Conservation (phyloP, 2,113 vertebrate species). For the Paracanthobrama guichenoti region DNA sequence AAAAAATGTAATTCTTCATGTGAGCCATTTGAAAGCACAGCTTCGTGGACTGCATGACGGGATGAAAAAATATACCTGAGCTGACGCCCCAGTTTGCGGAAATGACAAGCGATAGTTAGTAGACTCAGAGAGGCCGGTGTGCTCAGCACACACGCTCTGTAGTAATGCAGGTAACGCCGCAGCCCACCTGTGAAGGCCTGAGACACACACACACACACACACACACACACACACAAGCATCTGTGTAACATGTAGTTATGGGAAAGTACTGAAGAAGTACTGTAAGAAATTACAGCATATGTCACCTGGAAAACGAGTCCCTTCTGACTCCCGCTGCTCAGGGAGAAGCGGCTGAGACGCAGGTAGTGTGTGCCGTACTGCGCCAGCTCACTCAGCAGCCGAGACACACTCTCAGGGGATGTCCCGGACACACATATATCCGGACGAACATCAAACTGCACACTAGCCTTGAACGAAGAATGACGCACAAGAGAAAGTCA, state of each 20-base stretch:
- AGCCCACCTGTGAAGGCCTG: conserved; percentile 96
- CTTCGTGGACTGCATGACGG: not conserved
- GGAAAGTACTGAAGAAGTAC: not conserved
- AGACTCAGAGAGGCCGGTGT: conserved; percentile 87
- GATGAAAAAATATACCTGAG: conserved; percentile 76
- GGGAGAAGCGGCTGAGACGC: conserved; percentile 87
- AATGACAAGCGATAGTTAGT: conserved; percentile 89
- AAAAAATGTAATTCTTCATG: not conserved
- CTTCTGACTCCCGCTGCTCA: conserved; percentile 84
- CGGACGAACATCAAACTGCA: conserved; percentile 84
- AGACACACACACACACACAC: conserved; percentile 37
- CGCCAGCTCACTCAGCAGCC: conserved; percentile 85
- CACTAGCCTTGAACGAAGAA: conserved; percentile 70
- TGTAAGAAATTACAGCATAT: not conserved
- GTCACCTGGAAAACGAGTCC: conserved; percentile 95
- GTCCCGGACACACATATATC: conserved; percentile 90
- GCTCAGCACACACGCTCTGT: conserved; percentile 92
- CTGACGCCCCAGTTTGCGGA: conserved; percentile 93
- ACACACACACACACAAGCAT: conserved; percentile 26
- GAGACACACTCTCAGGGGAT: conserved; percentile 87
- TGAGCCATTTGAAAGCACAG: not conserved
- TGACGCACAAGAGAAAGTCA: not conserved
- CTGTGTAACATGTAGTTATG: not conserved
- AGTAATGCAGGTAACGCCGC: conserved; percentile 93
- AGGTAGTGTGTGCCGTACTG: conserved; percentile 90